phyloP scores from a whole-genome alignment of 1,140 invertebrate species.

The Trichoplusia ni region DNA sequence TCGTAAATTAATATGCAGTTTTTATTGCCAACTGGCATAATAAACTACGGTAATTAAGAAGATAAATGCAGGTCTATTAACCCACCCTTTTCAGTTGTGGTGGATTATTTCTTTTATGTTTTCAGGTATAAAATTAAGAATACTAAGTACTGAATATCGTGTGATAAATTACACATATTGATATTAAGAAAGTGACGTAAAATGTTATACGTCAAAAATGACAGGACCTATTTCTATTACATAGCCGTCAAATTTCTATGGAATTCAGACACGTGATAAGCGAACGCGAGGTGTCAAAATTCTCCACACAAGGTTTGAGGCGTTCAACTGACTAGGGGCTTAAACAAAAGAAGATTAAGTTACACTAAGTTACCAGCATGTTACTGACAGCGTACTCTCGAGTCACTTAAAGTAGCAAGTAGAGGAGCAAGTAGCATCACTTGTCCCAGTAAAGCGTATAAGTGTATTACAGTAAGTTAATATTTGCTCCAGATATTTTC shows the following conservation, averaged over 20 bases:
- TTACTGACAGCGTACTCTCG: constrained; percentile 13
- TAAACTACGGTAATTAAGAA: constrained; percentile 18
- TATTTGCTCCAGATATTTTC: constrained; percentile 4
- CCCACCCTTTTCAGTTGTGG: background rate
- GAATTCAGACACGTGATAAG: constrained; percentile 23
- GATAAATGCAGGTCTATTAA: constrained; percentile 9
- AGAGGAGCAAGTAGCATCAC: constrained; percentile 8
- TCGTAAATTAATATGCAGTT: constrained; percentile 23
- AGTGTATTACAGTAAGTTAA: constrained; percentile 13
- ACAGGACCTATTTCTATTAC: constrained; percentile 8
- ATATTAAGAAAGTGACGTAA: too few species aligned
- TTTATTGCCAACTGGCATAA: constrained; percentile 21
- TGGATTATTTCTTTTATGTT: constrained; percentile 2
- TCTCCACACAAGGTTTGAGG: constrained; percentile 31
- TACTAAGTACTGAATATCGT: too few species aligned
- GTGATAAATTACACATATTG: too few species aligned
- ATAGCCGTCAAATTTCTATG: constrained; percentile 11
- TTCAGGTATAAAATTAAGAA: too few species aligned
- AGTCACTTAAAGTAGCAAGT: constrained; percentile 11
- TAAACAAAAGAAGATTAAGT: constrained; percentile 50
- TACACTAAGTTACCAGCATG: constrained; percentile 35
- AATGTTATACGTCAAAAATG: constrained; percentile 15
- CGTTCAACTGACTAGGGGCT: constrained; percentile 35
- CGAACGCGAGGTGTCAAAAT: constrained; percentile 47
- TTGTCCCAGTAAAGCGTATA: constrained; percentile 18